Conservation (phyloP, 2,113 vertebrate species). For the Gopherus flavomarginatus region DNA sequence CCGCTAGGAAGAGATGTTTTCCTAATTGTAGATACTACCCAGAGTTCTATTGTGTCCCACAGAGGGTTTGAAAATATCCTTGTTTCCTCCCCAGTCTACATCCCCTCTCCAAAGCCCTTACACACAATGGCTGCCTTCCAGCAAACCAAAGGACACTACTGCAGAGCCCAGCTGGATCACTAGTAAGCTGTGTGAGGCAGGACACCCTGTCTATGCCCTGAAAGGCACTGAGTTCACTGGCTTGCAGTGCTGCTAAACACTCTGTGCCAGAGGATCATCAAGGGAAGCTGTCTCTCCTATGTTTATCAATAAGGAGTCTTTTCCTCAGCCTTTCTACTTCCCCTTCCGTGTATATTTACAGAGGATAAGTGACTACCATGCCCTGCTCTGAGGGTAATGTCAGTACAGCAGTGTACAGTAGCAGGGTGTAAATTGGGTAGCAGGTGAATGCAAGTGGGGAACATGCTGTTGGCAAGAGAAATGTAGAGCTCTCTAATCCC, state of each 20-base stretch:
- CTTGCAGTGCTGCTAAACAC: background rate
- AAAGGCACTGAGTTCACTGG: background rate
- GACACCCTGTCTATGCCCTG: fast-evolving
- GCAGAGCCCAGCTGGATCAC: background rate
- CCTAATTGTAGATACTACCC: background rate
- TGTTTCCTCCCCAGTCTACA: background rate
- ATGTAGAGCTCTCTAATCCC: fast-evolving
- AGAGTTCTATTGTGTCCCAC: background rate
- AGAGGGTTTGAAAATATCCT: background rate
- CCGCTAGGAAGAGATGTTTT: background rate
- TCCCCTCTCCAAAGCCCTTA: background rate
- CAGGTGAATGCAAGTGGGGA: background rate
- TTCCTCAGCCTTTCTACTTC: fast-evolving
- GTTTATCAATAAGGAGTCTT: background rate
- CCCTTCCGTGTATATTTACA: fast-evolving
- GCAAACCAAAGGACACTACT: background rate
- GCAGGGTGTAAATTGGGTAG: background rate
- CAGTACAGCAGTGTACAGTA: background rate
- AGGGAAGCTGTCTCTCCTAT: background rate
- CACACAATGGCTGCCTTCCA: background rate
- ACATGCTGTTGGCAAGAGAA: fast-evolving
- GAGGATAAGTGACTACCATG: background rate
- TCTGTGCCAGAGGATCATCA: background rate
- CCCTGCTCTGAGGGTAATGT: background rate
- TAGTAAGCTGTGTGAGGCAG: background rate